Conservation (phyloP, 2,888 invertebrate genomes). For the Coelinius sp. region DNA sequence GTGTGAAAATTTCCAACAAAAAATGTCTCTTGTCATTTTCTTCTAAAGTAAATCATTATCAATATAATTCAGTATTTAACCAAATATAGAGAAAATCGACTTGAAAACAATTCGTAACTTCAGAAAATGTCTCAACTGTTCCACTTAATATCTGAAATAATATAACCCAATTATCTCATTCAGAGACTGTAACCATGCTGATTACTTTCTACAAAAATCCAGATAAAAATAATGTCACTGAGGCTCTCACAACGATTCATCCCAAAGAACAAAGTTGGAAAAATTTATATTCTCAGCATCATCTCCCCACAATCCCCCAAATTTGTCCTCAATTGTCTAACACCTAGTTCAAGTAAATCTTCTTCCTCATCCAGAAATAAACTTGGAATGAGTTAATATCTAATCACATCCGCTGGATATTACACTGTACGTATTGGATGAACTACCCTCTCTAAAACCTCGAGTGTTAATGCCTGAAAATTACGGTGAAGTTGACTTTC, state of each 20-base stretch:
- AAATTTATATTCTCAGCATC: background rate
- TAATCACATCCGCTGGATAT: constrained; percentile 13
- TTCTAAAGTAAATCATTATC: no score
- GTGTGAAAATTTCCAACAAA: no score
- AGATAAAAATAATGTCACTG: constrained; percentile 1
- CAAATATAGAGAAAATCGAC: no score
- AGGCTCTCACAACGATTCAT: background rate
- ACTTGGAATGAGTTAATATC: background rate
- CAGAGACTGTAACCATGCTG: background rate
- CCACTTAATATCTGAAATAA: constrained; percentile 1
- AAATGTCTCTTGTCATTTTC: no score
- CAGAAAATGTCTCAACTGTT: background rate
- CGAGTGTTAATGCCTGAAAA: constrained; percentile 20
- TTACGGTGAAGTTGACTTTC: constrained; percentile 30
- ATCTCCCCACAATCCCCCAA: background rate
- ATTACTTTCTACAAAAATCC: background rate
- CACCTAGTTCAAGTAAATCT: background rate
- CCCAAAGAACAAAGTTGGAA: background rate
- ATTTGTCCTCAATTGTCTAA: background rate
- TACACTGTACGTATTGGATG: background rate
- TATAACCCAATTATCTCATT: background rate
- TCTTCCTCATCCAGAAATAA: background rate
- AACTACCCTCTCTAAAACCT: constrained; percentile 12
- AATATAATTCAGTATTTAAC: no score
- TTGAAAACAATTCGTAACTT: background rate